Percentiles rank a stretch among this genome's conserved stretches.
Evolutionary conservation across 2,113 vertebrate genomes (phyloP).

Genomic region (Callipepla californica): DNA sequence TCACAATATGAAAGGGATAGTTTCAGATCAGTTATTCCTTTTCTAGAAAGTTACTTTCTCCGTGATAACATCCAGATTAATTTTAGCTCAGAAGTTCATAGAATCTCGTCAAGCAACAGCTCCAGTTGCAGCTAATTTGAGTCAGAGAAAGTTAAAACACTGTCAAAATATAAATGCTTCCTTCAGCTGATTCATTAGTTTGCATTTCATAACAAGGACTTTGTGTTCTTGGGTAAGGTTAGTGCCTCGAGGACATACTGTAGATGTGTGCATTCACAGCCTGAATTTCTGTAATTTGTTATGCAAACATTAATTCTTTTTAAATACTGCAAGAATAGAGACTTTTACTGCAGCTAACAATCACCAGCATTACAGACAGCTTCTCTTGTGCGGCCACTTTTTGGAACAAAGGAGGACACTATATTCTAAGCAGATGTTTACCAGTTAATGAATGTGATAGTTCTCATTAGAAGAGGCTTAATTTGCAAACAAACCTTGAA

Average conservation of each 20-base stretch:
- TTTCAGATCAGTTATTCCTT: slow-evolving; percentile 30
- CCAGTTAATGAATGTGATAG: background rate
- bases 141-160: slow-evolving; percentile 41
- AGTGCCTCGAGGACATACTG: slow-evolving; percentile 27
- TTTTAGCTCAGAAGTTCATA: slow-evolving; percentile 55
- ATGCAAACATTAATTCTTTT: slow-evolving; percentile 51
- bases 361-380: background rate
- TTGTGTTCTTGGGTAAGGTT: slow-evolving; percentile 34
- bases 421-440: slow-evolving; percentile 13
- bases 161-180: slow-evolving; percentile 56
- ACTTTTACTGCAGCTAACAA: slow-evolving; percentile 4
- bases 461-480: slow-evolving; percentile 17
- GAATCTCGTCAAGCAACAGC: background rate
- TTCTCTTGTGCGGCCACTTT: background rate
- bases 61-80: slow-evolving; percentile 36
- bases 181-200: slow-evolving; percentile 18
- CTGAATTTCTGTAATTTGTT: slow-evolving; percentile 56
- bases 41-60: slow-evolving; percentile 33
- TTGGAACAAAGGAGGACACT: background rate
- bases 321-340: slow-evolving; percentile 38
- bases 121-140: slow-evolving; percentile 21
- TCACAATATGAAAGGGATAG: background rate
- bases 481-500: background rate
- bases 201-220: slow-evolving; percentile 37
- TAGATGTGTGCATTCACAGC: background rate